Evolutionary conservation across 2,797 vertebrate species (phyloP), one percentile per base, ranked within the genome.

Genomic region (Salmo trutta): DNA sequence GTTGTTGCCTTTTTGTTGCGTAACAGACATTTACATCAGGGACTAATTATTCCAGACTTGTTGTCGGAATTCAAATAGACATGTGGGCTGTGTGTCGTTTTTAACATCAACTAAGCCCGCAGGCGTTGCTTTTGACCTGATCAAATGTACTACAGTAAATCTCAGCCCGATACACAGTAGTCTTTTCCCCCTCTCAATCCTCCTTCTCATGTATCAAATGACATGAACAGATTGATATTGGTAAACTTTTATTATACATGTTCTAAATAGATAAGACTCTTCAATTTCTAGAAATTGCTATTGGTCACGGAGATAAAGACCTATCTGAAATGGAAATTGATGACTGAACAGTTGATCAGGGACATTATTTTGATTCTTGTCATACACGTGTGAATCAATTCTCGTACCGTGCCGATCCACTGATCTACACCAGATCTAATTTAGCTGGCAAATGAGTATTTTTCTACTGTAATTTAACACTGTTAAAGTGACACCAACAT

Each of bases 11-110:
- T 89, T 89, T 89, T 90, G 56, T 54, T 90, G 88, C 86, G 81
- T 88, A 88, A 87, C 88, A 84, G 83, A 90, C 89, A 90, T 92
- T 92, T 90, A 90, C 90, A 91, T 89, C 87, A 83, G 92, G 91
- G 90, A 93, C 88, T 91, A 92, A 92, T 93, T 91, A 93, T 83
- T 84, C 83, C 82, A 82, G 84, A 75, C 83, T 80, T 79, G 79
- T 86, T 91, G 85, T 89, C 88, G 89, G 31, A 80, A 81, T 86
- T 29, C 64, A 87, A 84, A 89, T 88, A 84, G 89, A 88, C 78
- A 87, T 78, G 85, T 83, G 85, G 84, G 88, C 88, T 54, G 81
- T 79, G 64, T 88, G 76, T 84, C 33, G 81, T 84, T 88, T 77
- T 77, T 73, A 8, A 12, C 12, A 66, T 51, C 27, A 79, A 77